These are phyloP conservation scores for Centruroides vittatus DNA, from an alignment of 1,140 invertebrate species.

Conservation along the genomic window DNA sequence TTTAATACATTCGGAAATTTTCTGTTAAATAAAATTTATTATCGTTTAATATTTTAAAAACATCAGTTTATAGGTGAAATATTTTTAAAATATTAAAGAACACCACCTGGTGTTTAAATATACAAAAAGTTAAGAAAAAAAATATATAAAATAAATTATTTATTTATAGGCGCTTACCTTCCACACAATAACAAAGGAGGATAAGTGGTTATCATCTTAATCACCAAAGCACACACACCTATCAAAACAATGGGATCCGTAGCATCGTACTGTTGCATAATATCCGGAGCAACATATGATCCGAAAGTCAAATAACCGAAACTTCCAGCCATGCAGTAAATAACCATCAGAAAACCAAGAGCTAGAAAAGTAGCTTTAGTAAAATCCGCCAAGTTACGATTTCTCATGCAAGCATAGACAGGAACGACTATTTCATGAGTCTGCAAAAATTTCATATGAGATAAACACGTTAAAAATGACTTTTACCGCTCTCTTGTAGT, in stretches of 20 bases:
- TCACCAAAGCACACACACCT: constrained; percentile 42
- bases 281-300: constrained; percentile 43
- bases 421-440: constrained; percentile 56
- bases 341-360: constrained; percentile 42
- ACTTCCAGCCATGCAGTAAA: constrained; percentile 45
- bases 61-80: too few relatives aligned
- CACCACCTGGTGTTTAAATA: constrained; percentile 3
- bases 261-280: constrained; percentile 40
- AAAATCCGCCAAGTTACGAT: constrained; percentile 39
- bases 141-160: too few relatives aligned
- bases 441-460: constrained; percentile 27
- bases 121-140: too few relatives aligned
- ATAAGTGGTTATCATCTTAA: constrained; percentile 57
- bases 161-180: constrained; percentile 22
- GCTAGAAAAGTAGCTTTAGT: constrained; percentile 39
- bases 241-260: constrained; percentile 31
- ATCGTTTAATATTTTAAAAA: background rate
- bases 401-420: constrained; percentile 43
- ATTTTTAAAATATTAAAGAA: constrained; percentile 8
- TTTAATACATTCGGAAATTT: too few relatives aligned
- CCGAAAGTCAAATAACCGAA: constrained; percentile 55
- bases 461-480: too few relatives aligned
- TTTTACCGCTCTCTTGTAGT: too few relatives aligned
- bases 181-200: constrained; percentile 57
- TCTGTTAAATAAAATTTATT: too few relatives aligned